phyloP scores from a whole-genome alignment of 2,888 invertebrate genomes.

The Heliconius charithonia region DNA sequence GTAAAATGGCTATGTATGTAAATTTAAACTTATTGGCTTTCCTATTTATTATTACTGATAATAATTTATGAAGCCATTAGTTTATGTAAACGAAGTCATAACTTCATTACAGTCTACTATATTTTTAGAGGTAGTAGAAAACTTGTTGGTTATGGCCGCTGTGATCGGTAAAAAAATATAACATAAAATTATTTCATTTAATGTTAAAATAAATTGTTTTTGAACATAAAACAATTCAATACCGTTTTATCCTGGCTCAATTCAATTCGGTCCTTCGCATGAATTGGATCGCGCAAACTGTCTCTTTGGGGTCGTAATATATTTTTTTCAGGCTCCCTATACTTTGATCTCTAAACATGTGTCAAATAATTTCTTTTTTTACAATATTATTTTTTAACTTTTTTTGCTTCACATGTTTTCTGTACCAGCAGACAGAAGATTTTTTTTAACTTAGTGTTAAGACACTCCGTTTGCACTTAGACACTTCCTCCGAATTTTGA shows the following conservation, averaged over 20 bases:
- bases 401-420: neutral
- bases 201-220: neutral
- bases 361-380: neutral
- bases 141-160: neutral
- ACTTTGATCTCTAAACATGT: conserved; percentile 1
- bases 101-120: too few species aligned
- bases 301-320: conserved; percentile 19
- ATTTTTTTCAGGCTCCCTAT: conserved; percentile 13
- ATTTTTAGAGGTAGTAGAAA: too few species aligned
- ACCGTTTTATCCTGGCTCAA: conserved; percentile 17
- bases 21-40: neutral
- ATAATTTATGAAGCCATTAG: neutral
- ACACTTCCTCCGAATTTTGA: too few species aligned
- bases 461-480: too few species aligned
- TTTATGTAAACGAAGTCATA: neutral
- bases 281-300: conserved; percentile 24
- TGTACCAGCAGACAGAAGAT: too few species aligned
- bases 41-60: neutral
- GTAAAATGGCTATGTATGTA: too few species aligned
- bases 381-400: neutral
- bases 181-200: too few species aligned
- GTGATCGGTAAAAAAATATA: neutral
- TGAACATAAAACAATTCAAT: conserved; percentile 16
- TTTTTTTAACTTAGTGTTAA: too few species aligned
- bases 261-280: conserved; percentile 8